Conservation (phyloP, 2,113 vertebrate species). For the Phoenicopterus ruber region DNA sequence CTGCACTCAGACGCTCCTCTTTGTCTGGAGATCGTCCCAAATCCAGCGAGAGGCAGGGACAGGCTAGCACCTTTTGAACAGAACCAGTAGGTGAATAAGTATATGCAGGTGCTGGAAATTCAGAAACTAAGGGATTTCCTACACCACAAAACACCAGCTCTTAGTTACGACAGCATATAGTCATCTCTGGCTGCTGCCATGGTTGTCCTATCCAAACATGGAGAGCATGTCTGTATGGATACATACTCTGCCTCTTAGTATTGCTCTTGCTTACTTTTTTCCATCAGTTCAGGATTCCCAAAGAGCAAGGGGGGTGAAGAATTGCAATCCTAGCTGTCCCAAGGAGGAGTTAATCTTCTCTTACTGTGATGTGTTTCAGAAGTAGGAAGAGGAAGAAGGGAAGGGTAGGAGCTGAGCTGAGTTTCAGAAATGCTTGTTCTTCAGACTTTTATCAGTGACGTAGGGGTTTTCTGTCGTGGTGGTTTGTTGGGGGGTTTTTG, state of each 20-base stretch:
- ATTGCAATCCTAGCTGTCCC: background rate
- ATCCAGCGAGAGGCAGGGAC: background rate
- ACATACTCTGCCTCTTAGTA: background rate
- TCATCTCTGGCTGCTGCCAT: background rate
- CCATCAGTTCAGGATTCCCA: background rate
- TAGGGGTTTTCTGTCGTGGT: background rate
- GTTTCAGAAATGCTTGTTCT: background rate
- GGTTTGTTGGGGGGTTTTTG: background rate
- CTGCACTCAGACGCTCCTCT: background rate
- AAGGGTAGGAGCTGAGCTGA: background rate
- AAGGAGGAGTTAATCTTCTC: background rate
- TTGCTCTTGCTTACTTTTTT: background rate
- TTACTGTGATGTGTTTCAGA: background rate
- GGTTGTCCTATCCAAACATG: background rate
- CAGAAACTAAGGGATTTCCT: background rate
- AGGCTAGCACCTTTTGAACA: background rate
- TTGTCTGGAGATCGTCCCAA: background rate
- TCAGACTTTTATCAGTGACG: accelerated
- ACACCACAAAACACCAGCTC: background rate
- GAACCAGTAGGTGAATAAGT: background rate
- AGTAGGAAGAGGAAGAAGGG: background rate
- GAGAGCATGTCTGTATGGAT: no score
- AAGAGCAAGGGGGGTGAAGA: background rate
- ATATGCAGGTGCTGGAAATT: background rate
- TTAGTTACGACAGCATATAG: background rate